Evolutionary conservation across 2,888 invertebrate genomes (phyloP).

Genomic region (Girardia tigrina): DNA sequence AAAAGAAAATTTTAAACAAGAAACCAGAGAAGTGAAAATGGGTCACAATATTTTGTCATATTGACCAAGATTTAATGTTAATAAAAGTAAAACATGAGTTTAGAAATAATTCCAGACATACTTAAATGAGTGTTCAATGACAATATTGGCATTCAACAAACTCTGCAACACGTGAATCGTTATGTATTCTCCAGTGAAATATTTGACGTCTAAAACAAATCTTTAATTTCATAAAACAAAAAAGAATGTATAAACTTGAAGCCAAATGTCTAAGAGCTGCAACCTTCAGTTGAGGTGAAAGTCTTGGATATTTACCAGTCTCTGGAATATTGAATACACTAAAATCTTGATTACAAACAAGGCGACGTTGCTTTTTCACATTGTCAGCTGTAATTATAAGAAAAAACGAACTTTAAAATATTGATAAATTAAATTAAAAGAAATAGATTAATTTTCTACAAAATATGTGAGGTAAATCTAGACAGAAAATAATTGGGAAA

Average conservation of each 20-base stretch:
- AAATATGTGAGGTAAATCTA: too few relatives aligned
- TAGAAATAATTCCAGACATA: neutral
- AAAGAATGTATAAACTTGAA: slow-evolving; percentile 60
- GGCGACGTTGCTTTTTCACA: slow-evolving; percentile 61
- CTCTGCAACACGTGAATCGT: slow-evolving; percentile 77
- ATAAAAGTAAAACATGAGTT: too few relatives aligned
- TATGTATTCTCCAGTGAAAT: slow-evolving; percentile 69
- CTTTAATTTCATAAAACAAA: neutral
- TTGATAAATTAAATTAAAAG: too few relatives aligned
- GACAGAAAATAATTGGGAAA: too few relatives aligned
- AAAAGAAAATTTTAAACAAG: too few relatives aligned
- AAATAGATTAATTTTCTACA: too few relatives aligned
- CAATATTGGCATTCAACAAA: slow-evolving; percentile 75
- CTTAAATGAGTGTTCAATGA: slow-evolving; percentile 55
- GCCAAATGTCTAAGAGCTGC: slow-evolving; percentile 87
- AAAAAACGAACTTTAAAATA: too few relatives aligned
- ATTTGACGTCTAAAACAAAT: slow-evolving; percentile 60
- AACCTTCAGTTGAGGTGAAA: slow-evolving; percentile 78
- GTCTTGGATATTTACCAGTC: slow-evolving; percentile 43
- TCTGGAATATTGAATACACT: slow-evolving; percentile 68
- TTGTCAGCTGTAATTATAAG: slow-evolving; percentile 70
- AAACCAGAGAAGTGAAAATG: too few relatives aligned
- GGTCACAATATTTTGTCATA: too few relatives aligned
- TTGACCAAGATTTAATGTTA: too few relatives aligned
- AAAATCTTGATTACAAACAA: slow-evolving; percentile 57